Conservation (phyloP, 92 coral and sea anemone species). For the Micromussa lordhowensis region DNA sequence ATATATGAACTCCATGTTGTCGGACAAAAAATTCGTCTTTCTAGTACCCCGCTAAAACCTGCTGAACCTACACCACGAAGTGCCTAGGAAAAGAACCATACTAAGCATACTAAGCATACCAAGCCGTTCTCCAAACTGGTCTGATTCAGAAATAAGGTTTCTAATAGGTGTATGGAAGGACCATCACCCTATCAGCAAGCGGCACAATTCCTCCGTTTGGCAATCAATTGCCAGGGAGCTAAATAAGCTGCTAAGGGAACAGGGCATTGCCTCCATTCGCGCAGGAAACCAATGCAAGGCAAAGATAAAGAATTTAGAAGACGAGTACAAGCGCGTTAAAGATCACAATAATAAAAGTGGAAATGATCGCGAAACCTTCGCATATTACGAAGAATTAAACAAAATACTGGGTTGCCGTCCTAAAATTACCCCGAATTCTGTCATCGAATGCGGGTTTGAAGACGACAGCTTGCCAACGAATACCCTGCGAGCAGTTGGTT, state of each 20-base stretch:
- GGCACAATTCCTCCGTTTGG: slow-evolving; percentile 22
- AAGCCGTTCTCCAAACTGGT: no score
- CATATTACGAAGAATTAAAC: slow-evolving; percentile 31
- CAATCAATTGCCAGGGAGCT: slow-evolving; percentile 42
- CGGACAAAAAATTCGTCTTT: no score
- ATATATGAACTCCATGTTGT: no score
- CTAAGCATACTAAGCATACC: no score
- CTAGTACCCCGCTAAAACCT: no score
- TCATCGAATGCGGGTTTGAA: slow-evolving; percentile 5
- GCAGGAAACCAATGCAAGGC: slow-evolving; percentile 60
- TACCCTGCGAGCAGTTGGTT: no score
- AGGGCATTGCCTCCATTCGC: slow-evolving; percentile 44
- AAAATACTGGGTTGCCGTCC: slow-evolving; percentile 37
- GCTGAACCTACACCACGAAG: no score
- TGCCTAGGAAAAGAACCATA: no score
- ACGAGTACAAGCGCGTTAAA: slow-evolving; percentile 56
- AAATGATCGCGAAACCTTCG: slow-evolving; percentile 33
- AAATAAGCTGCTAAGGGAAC: slow-evolving; percentile 7
- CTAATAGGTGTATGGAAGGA: no score
- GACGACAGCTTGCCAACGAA: neutral
- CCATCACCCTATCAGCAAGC: no score
- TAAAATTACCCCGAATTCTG: slow-evolving; percentile 28
- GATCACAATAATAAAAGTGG: slow-evolving; percentile 56
- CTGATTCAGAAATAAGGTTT: no score
- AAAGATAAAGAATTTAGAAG: slow-evolving; percentile 55